Conservation (phyloP, 2,797 vertebrate species). For the Champsocephalus esox region DNA sequence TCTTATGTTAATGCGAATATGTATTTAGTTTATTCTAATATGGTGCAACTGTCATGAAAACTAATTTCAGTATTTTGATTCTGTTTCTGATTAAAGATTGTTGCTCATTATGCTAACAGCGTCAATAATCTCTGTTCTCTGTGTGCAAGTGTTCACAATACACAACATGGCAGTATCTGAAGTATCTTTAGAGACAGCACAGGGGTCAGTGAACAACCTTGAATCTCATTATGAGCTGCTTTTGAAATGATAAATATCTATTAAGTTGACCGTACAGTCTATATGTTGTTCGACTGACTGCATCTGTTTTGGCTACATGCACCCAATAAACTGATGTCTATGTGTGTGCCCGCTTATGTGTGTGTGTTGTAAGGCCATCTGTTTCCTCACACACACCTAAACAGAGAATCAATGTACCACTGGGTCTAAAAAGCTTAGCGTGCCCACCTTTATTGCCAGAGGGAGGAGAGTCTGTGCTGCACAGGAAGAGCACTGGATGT, state of each 20-base stretch:
- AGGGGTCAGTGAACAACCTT: neutral
- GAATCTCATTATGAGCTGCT: neutral
- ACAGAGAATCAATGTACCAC: conserved; percentile 40
- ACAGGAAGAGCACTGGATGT: conserved; percentile 14
- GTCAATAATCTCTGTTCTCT: too few species aligned
- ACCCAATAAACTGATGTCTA: neutral
- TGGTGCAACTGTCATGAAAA: too few species aligned
- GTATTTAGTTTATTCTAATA: too few species aligned
- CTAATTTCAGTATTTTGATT: too few species aligned
- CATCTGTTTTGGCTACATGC: neutral
- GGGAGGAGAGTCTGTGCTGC: conserved; percentile 41
- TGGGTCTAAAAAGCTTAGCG: conserved; percentile 32
- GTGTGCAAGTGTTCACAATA: too few species aligned
- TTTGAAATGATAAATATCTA: neutral
- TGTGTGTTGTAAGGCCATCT: conserved; percentile 34
- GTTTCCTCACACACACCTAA: conserved; percentile 30
- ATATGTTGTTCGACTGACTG: neutral
- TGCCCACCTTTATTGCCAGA: conserved; percentile 38
- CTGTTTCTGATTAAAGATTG: too few species aligned
- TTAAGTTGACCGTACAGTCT: neutral
- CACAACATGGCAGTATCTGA: too few species aligned
- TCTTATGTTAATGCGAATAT: too few species aligned
- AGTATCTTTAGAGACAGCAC: too few species aligned
- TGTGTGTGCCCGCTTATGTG: neutral
- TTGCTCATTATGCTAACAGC: too few species aligned